Evolutionary conservation across 2,888 invertebrate genomes (phyloP).

Genomic region (Scaptomyza tumidula): DNA sequence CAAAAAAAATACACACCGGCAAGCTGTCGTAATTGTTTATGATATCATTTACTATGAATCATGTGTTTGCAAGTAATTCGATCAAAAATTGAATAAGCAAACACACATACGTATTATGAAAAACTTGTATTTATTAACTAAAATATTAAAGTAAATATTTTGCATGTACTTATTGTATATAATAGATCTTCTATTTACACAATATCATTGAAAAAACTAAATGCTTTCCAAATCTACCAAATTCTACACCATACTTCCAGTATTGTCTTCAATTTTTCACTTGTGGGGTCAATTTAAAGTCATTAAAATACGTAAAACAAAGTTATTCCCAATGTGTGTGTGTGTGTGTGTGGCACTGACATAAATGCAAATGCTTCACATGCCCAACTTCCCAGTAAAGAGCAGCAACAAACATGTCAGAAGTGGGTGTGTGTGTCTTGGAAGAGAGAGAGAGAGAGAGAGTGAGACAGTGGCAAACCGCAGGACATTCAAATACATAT

Average conservation of each 20-base stretch:
- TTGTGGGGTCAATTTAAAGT: conserved; percentile 43
- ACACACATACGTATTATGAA: no score
- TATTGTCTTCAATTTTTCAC: neutral
- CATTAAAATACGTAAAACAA: conserved; percentile 46
- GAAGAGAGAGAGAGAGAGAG: neutral
- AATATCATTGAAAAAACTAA: no score
- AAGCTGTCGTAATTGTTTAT: conserved; percentile 62
- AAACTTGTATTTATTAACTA: no score
- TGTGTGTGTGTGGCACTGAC: conserved; percentile 14
- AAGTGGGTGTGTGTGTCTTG: conserved; percentile 41
- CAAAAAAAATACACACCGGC: neutral
- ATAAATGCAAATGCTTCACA: conserved; percentile 2
- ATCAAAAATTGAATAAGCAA: neutral
- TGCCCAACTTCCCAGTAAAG: neutral
- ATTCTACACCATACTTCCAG: neutral
- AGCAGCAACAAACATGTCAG: conserved; percentile 27
- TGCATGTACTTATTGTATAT: no score
- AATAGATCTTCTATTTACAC: no score
- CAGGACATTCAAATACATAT: conserved; percentile 55
- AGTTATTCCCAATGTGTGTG: neutral
- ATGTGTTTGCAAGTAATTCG: conserved; percentile 29
- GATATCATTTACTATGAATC: conserved; percentile 71
- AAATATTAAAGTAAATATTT: neutral
- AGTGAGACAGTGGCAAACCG: neutral
- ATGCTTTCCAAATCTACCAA: neutral